These are phyloP conservation scores for Scaptomyza parva DNA, from an alignment of 2,888 invertebrate species.

Conservation along the genomic window DNA sequence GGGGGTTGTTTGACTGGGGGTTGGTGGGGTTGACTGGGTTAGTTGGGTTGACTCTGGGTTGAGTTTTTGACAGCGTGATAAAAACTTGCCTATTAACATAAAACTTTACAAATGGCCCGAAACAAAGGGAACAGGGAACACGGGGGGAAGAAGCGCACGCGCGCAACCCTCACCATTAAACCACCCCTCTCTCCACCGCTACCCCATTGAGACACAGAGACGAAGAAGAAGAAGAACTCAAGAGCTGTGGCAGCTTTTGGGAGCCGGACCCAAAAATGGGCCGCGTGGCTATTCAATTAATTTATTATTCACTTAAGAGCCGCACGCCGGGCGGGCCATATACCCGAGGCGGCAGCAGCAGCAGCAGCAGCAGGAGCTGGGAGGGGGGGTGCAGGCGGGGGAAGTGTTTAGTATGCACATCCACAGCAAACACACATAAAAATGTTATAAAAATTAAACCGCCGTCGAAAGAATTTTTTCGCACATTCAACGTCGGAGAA, in stretches of 20 bases:
- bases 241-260: not conserved
- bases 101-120: conserved; percentile 54
- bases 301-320: conserved; percentile 79
- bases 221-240: conserved; percentile 5
- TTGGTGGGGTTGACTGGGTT: not conserved
- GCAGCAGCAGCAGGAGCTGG: too few species aligned
- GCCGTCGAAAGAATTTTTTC: conserved; percentile 54
- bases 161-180: conserved; percentile 15
- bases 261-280: conserved; percentile 45
- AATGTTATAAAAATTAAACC: conserved; percentile 78
- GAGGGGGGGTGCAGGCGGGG: not conserved
- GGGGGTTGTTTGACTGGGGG: not conserved
- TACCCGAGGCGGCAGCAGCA: not conserved
- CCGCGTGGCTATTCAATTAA: conserved; percentile 78
- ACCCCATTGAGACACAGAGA: not conserved
- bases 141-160: conserved; percentile 14
- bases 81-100: conserved; percentile 69
- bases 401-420: conserved; percentile 58
- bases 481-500: conserved; percentile 57
- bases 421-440: conserved; percentile 63
- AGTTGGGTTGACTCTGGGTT: not conserved
- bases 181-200: too few species aligned
- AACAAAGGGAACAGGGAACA: not conserved
- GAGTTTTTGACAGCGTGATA: conserved; percentile 39
- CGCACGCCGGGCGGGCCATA: conserved; percentile 34